A percentile compares a stretch with the other conserved stretches of the same genome.
These are phyloP conservation scores for Apantesis nais DNA, from an alignment of 2,888 invertebrate species.

Conservation along the genomic window DNA sequence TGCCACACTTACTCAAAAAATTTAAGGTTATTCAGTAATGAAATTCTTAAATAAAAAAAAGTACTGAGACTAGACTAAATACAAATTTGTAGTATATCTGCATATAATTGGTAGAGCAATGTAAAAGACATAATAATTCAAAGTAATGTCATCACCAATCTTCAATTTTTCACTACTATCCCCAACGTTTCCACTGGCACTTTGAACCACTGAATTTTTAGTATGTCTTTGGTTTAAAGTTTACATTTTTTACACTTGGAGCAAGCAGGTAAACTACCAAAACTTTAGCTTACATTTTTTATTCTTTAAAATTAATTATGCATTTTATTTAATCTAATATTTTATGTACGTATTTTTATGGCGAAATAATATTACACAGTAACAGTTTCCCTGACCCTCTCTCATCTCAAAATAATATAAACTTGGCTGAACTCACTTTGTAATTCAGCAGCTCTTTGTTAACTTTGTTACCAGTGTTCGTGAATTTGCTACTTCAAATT, in stretches of 20 bases:
- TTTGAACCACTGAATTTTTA: too few species aligned
- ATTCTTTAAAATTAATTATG: neutral
- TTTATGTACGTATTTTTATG: neutral
- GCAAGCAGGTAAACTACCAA: neutral
- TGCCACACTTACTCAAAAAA: too few species aligned
- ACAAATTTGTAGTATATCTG: too few species aligned
- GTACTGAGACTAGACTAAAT: too few species aligned
- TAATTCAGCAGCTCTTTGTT: conserved; percentile 13
- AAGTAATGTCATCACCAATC: too few species aligned
- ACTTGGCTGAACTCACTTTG: conserved; percentile 10
- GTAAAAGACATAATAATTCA: too few species aligned
- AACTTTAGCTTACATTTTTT: neutral
- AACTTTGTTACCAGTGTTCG: conserved; percentile 14
- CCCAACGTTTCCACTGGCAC: neutral
- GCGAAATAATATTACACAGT: conserved; percentile 6
- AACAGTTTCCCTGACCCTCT: conserved; percentile 14
- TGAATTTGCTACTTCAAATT: conserved; percentile 15
- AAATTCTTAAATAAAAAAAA: too few species aligned
- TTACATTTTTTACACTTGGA: too few species aligned
- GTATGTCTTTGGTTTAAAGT: too few species aligned
- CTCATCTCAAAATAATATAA: conserved; percentile 19
- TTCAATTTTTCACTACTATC: neutral
- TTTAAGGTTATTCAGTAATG: too few species aligned
- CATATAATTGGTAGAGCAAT: too few species aligned
- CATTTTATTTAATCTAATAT: neutral